Evolutionary conservation across 2,113 vertebrate species (phyloP).

Genomic region (Actenoides lindsayi): DNA sequence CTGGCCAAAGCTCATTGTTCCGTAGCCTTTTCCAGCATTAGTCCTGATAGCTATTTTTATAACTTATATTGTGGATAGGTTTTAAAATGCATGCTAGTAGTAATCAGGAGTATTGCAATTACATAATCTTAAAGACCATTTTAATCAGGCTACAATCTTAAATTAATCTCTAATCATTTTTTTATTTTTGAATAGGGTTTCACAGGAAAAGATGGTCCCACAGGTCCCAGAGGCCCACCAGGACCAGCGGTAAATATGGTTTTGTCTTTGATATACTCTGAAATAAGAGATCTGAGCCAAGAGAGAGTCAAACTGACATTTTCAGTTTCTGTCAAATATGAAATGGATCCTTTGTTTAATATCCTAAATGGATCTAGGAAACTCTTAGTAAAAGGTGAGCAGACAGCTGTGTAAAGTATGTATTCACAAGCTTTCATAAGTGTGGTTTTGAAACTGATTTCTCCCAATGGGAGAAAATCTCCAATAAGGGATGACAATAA

Average conservation of each 20-base stretch:
- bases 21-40: neutral
- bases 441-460: neutral
- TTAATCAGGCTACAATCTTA: neutral
- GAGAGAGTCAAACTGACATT: neutral
- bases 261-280: neutral
- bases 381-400: neutral
- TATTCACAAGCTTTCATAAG: neutral
- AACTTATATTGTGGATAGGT: neutral
- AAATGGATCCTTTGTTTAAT: neutral
- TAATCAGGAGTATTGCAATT: neutral
- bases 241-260: conserved; percentile 87
- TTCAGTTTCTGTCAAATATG: neutral
- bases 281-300: neutral
- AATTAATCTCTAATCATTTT: neutral
- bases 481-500: neutral
- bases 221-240: conserved; percentile 89
- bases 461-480: neutral
- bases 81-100: neutral
- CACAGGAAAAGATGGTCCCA: conserved; percentile 89
- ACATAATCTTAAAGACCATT: neutral
- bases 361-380: neutral
- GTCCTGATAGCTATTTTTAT: neutral
- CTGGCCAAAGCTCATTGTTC: neutral
- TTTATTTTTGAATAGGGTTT: conserved; percentile 84
- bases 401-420: neutral